These are phyloP conservation scores for Schizaphis graminum DNA, from an alignment of 2,888 invertebrate genomes.

Conservation along the genomic window DNA sequence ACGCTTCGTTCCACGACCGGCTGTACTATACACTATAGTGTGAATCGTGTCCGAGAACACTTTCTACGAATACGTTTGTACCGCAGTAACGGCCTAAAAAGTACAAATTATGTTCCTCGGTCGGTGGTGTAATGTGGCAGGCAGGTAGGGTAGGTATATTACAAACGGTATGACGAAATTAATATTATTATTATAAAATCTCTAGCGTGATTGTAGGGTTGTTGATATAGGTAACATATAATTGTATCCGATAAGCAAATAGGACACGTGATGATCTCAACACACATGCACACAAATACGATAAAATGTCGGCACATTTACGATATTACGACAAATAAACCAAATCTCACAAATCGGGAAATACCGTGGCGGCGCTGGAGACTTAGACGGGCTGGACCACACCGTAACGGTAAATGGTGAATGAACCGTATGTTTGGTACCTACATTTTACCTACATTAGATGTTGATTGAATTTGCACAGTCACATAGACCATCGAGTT, in stretches of 20 bases:
- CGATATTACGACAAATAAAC: background rate
- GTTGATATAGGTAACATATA: background rate
- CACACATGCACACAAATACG: background rate
- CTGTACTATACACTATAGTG: background rate
- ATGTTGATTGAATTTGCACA: background rate
- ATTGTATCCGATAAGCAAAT: background rate
- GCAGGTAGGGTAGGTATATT: background rate
- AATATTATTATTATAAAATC: background rate
- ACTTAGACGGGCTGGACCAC: background rate
- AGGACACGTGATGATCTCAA: background rate
- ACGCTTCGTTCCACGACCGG: too few species aligned
- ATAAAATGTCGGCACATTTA: background rate
- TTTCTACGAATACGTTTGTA: constrained; percentile 25
- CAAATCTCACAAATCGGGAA: background rate
- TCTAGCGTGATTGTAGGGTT: background rate
- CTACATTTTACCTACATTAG: background rate
- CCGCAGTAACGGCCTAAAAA: background rate
- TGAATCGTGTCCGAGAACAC: constrained; percentile 3
- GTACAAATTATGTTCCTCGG: background rate
- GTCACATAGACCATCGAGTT: background rate
- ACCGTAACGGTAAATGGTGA: background rate
- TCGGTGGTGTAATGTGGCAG: background rate
- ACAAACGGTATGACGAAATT: background rate
- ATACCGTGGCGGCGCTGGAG: background rate
- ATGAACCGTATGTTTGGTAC: background rate